Evolutionary conservation across 2,888 invertebrate species (phyloP).

Genomic region (Hydraecia micacea): DNA sequence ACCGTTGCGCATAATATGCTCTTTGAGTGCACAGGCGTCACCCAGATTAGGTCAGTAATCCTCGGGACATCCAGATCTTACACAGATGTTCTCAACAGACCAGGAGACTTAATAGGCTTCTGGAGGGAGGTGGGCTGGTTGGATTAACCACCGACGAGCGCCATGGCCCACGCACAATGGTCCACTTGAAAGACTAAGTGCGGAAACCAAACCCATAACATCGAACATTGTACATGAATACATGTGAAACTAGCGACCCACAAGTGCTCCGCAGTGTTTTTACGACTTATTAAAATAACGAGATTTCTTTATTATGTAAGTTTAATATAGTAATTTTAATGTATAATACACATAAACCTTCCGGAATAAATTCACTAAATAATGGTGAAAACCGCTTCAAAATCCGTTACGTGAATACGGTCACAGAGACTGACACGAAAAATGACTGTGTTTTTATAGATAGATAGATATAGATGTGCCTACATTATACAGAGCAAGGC

Average conservation of each 20-base stretch:
- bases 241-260: background rate
- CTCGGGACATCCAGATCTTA: too few species aligned
- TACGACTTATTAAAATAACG: background rate
- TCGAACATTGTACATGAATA: background rate
- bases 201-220: too few species aligned
- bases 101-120: too few species aligned
- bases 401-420: background rate
- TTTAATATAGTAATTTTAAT: background rate
- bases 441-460: background rate
- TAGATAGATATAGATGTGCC: too few species aligned
- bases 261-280: background rate
- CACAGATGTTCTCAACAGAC: too few species aligned
- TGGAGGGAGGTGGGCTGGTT: too few species aligned
- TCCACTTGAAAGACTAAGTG: too few species aligned
- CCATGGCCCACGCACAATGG: too few species aligned
- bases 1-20: too few species aligned
- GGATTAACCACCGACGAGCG: too few species aligned
- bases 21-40: too few species aligned
- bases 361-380: background rate
- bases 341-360: background rate
- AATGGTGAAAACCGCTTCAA: background rate
- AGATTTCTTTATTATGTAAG: background rate
- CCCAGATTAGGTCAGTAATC: too few species aligned
- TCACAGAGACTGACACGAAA: background rate
- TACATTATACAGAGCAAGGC: background rate